Percentiles rank a stretch among this genome's conserved stretches.
Evolutionary conservation across 2,888 invertebrate genomes (phyloP).

Genomic region (Microchrysa polita): DNA sequence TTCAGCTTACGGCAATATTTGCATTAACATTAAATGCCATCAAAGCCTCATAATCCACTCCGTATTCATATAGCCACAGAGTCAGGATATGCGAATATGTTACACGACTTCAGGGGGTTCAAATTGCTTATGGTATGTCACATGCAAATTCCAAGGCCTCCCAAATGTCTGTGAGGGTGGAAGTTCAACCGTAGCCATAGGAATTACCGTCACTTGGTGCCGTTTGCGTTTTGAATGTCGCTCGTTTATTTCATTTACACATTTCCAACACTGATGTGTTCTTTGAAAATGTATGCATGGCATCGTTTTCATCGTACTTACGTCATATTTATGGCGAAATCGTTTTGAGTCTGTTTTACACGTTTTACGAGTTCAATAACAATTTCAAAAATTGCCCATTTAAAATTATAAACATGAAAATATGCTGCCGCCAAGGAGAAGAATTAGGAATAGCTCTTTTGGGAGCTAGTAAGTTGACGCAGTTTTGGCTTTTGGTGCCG

Average conservation of each 20-base stretch:
- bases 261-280: constrained; percentile 14
- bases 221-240: constrained; percentile 16
- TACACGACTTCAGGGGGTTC: constrained; percentile 2
- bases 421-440: too few relatives aligned
- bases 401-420: constrained; percentile 32
- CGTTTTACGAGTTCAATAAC: constrained; percentile 39
- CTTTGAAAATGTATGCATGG: not conserved
- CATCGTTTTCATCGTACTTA: not conserved
- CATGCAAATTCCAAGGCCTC: constrained; percentile 34
- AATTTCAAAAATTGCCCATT: constrained; percentile 28
- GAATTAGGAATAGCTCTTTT: too few relatives aligned
- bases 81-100: not conserved
- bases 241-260: constrained; percentile 11
- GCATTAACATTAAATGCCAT: constrained; percentile 34
- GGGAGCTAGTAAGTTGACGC: not conserved
- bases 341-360: constrained; percentile 33
- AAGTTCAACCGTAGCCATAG: not conserved
- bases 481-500: not conserved
- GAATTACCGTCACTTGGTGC: not conserved
- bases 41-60: constrained; percentile 30
- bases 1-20: constrained; percentile 25
- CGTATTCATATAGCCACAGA: not conserved
- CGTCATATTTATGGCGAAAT: constrained; percentile 25
- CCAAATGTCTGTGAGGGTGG: not conserved
- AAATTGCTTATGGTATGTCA: constrained; percentile 26